Conservation (phyloP, 2,888 invertebrate species). For the Mythimna vitellina region DNA sequence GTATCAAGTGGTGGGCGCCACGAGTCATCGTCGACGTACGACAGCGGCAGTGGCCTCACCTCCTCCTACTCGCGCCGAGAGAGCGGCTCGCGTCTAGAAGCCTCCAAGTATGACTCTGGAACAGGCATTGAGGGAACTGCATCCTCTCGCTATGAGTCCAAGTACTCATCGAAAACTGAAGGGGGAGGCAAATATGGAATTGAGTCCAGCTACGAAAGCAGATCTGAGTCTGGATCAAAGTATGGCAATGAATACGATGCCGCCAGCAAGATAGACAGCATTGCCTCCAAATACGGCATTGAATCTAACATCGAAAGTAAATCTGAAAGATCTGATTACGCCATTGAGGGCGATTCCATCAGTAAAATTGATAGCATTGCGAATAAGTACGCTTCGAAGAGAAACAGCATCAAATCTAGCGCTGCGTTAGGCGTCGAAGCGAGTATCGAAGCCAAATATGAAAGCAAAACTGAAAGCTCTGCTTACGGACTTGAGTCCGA, state of each 20-base stretch:
- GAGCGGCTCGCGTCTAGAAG: slow-evolving; percentile 81
- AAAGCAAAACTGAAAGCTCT: slow-evolving; percentile 62
- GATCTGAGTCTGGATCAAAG: slow-evolving; percentile 75
- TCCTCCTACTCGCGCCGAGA: slow-evolving; percentile 83
- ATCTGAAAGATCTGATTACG: slow-evolving; percentile 64
- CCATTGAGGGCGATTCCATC: slow-evolving; percentile 59
- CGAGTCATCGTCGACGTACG: slow-evolving; percentile 81
- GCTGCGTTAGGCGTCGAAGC: slow-evolving; percentile 73
- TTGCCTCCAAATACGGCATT: slow-evolving; percentile 79
- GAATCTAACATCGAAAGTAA: slow-evolving; percentile 70
- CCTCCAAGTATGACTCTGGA: slow-evolving; percentile 77
- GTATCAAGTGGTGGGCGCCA: slow-evolving; percentile 82
- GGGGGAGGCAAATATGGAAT: slow-evolving; percentile 70
- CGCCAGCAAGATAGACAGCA: slow-evolving; percentile 71
- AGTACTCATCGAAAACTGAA: slow-evolving; percentile 75
- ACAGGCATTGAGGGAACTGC: slow-evolving; percentile 79
- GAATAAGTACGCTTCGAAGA: slow-evolving; percentile 70
- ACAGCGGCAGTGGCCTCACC: slow-evolving; percentile 74
- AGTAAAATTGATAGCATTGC: slow-evolving; percentile 68
- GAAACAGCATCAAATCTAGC: slow-evolving; percentile 71
- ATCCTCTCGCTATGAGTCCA: slow-evolving; percentile 82
- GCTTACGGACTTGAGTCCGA: slow-evolving; percentile 62
- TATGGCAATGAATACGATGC: slow-evolving; percentile 75
- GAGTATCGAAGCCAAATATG: slow-evolving; percentile 59
- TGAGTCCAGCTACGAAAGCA: slow-evolving; percentile 78